Evolutionary conservation across 2,888 invertebrate species (phyloP).

Genomic region (Cinara cedri): DNA sequence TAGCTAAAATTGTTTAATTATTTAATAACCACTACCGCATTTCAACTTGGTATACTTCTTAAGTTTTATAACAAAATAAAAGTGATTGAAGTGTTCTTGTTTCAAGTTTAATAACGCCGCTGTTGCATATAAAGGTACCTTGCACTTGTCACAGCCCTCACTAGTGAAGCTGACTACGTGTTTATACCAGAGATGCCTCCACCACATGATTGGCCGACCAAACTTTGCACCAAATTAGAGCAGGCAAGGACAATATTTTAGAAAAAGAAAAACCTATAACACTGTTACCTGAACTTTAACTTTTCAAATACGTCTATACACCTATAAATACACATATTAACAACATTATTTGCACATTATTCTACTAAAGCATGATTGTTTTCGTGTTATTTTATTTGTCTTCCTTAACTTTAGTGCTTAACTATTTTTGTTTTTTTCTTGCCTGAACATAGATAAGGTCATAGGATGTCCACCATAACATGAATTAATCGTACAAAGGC

Average conservation of each 20-base stretch:
- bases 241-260: conserved; percentile 71
- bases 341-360: conserved; percentile 41
- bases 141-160: conserved; percentile 92
- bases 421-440: conserved; percentile 20
- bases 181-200: conserved; percentile 98
- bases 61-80: conserved; percentile 45
- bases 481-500: conserved; percentile 7
- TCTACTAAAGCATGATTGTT: conserved; percentile 48
- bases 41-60: conserved; percentile 12
- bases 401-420: conserved; percentile 29
- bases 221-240: conserved; percentile 91
- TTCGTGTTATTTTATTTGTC: conserved; percentile 19
- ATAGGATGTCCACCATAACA: conserved; percentile 6
- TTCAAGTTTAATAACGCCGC: conserved; percentile 55
- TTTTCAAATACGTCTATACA: conserved; percentile 21
- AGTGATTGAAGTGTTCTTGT: conserved; percentile 55
- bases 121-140: conserved; percentile 77
- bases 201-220: conserved; percentile 88
- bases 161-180: conserved; percentile 98
- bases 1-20: conserved; percentile 2
- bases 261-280: conserved; percentile 16
- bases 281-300: conserved; percentile 9
- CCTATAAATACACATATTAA: conserved; percentile 27
- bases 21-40: background rate
- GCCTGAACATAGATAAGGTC: conserved; percentile 45